phyloP scores from a whole-genome alignment of 2,888 invertebrate species.

The Tubulanus polymorphus region DNA sequence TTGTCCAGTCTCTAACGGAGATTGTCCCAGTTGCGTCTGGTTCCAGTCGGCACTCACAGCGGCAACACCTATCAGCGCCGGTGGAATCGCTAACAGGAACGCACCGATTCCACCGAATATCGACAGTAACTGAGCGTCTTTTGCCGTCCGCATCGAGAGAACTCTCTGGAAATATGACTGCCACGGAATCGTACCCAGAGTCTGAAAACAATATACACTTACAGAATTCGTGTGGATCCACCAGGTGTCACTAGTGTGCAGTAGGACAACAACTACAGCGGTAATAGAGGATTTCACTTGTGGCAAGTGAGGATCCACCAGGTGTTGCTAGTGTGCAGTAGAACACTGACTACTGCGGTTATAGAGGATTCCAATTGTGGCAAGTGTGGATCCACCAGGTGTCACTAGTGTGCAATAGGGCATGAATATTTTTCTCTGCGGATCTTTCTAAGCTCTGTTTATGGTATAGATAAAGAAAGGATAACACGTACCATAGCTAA shows the following conservation, averaged over 20 bases:
- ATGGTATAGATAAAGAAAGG: background rate
- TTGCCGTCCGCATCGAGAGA: slow-evolving; percentile 32
- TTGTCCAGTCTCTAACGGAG: slow-evolving; percentile 24
- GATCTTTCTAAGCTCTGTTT: background rate
- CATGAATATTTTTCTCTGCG: too few relatives aligned
- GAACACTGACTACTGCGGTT: too few relatives aligned
- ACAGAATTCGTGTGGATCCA: too few relatives aligned
- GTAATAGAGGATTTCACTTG: too few relatives aligned
- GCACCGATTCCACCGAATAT: slow-evolving; percentile 33
- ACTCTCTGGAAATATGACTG: slow-evolving; percentile 49
- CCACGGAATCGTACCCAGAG: slow-evolving; percentile 47
- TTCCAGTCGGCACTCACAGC: slow-evolving; percentile 41
- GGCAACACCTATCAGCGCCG: slow-evolving; percentile 41
- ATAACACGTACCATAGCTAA: slow-evolving; percentile 38
- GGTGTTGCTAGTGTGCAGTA: too few relatives aligned
- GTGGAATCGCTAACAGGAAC: slow-evolving; percentile 38
- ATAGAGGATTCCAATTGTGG: too few relatives aligned
- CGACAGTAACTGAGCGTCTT: slow-evolving; percentile 35
- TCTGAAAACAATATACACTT: too few relatives aligned
- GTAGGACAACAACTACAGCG: too few relatives aligned
- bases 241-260: too few relatives aligned
- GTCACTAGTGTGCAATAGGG: too few relatives aligned
- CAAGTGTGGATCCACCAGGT: too few relatives aligned
- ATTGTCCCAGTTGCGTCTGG: slow-evolving; percentile 28
- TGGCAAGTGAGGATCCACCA: too few relatives aligned